Base-by-base conservation (phyloP, 1,140 invertebrate genomes). In the Eumaeus atala region DNA sequence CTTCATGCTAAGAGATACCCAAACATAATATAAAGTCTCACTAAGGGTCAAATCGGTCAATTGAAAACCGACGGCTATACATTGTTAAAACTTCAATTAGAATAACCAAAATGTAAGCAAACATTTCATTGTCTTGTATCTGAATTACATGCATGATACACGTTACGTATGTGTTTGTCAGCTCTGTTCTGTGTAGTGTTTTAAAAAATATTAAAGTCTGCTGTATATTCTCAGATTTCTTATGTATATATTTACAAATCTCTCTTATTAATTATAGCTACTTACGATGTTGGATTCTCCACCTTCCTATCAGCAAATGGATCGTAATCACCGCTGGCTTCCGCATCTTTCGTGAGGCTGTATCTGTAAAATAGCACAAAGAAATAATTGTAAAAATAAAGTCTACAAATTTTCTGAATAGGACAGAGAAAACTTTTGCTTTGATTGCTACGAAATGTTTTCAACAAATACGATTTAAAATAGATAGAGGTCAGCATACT, bases 251-350 rank as follows among this genome's bases (percentile, higher is more conserved):
- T n/a, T n/a, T n/a, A n/a, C n/a, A n/a, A n/a, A n/a, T n/a, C n/a
- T n/a, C n/a, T n/a, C n/a, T n/a, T n/a, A n/a, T n/a, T n/a, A 44
- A 44, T 16, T 9, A n/a, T 37, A 28, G 38, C 60, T 51, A 91
- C 93, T 94, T 90, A 95, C 94, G 94, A 94, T 51, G 94, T 95
- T 47, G 94, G 92, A 86, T 94, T 92, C 16, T 92, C 91, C 62
- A 93, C 79, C 59, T 91, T 90, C 38, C 94, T 88, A 61, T 92
- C 91, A 17, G 86, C 84, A 75, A 95, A 95, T 0, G 94, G 94
- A 86, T 95, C 91, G 66, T 91, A 93, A 21, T 89, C 50, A 11
- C 38, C 89, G 38, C 73, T 90, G 72, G 60, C 56, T 56, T 86
- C 82, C 8, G 64, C 71, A 74, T 84, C 82, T 65, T 78, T 77